Conservation (phyloP, 2,888 invertebrate genomes). For the Habrosyne pyritoides region DNA sequence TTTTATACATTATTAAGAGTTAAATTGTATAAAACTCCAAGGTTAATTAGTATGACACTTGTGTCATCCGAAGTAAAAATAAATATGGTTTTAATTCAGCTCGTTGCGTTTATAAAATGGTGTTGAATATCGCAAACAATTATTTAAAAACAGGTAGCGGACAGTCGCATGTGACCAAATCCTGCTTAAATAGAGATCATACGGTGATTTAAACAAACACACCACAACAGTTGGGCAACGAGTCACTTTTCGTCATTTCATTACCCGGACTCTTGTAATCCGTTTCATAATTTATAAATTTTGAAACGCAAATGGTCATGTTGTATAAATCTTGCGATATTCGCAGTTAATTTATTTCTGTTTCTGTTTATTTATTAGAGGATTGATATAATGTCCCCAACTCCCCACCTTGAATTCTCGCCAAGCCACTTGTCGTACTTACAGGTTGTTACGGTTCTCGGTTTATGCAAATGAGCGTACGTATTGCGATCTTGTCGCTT, state of each 20-base stretch:
- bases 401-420: conserved; percentile 42
- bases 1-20: background rate
- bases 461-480: conserved; percentile 46
- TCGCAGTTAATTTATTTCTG: conserved; percentile 21
- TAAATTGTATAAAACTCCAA: conserved; percentile 15
- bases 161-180: background rate
- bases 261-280: conserved; percentile 28
- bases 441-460: conserved; percentile 44
- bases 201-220: background rate
- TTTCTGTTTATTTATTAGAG: conserved; percentile 25
- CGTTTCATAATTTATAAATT: conserved; percentile 45
- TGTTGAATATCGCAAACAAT: background rate
- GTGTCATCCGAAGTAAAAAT: conserved; percentile 30
- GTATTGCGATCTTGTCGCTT: conserved; percentile 37
- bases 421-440: conserved; percentile 40
- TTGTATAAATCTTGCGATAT: conserved; percentile 42
- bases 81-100: conserved; percentile 30
- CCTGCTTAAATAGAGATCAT: background rate
- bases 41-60: conserved; percentile 31
- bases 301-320: conserved; percentile 38
- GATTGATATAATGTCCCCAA: conserved; percentile 25
- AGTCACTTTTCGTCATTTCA: conserved; percentile 16
- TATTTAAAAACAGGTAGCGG: background rate
- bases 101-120: conserved; percentile 23
- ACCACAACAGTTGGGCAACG: conserved; percentile 29